A percentile compares a stretch with the other conserved stretches of the same genome.
Conservation (phyloP, 2,888 invertebrate genomes). For the Unio pictorum region DNA sequence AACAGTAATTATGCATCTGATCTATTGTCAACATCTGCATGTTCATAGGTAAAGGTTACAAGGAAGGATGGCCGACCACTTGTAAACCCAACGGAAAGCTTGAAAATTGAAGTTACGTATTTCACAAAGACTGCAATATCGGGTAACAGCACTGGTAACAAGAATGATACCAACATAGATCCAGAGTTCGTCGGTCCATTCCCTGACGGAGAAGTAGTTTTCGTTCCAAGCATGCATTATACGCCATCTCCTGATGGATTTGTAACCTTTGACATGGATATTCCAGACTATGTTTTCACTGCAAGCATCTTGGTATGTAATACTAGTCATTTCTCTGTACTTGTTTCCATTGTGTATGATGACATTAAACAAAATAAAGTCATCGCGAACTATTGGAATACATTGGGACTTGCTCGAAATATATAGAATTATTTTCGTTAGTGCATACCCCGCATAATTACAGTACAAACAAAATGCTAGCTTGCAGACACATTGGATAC, state of each 20-base stretch:
- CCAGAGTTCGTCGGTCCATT: slow-evolving; percentile 22
- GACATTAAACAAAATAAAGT: too few relatives aligned
- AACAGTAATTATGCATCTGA: too few relatives aligned
- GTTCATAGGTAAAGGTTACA: slow-evolving; percentile 37
- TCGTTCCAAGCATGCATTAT: slow-evolving; percentile 7
- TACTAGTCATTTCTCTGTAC: too few relatives aligned
- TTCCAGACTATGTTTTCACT: slow-evolving; percentile 26
- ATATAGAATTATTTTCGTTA: too few relatives aligned
- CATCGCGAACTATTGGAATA: too few relatives aligned
- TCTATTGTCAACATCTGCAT: background rate
- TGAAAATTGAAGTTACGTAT: slow-evolving; percentile 37
- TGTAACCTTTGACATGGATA: slow-evolving; percentile 24
- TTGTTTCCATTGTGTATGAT: too few relatives aligned
- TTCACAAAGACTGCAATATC: slow-evolving; percentile 21
- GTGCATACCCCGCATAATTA: too few relatives aligned
- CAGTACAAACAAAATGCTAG: too few relatives aligned
- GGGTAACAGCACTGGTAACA: background rate
- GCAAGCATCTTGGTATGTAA: slow-evolving; percentile 32
- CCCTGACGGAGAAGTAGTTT: slow-evolving; percentile 14
- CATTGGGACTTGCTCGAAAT: too few relatives aligned
- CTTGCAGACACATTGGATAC: too few relatives aligned
- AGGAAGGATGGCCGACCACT: slow-evolving; percentile 46
- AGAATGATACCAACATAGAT: background rate
- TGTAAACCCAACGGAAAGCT: slow-evolving; percentile 14
- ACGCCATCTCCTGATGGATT: slow-evolving; percentile 24